Base-by-base conservation (phyloP, 2,113 vertebrate genomes). In the Gavialis gangeticus region DNA sequence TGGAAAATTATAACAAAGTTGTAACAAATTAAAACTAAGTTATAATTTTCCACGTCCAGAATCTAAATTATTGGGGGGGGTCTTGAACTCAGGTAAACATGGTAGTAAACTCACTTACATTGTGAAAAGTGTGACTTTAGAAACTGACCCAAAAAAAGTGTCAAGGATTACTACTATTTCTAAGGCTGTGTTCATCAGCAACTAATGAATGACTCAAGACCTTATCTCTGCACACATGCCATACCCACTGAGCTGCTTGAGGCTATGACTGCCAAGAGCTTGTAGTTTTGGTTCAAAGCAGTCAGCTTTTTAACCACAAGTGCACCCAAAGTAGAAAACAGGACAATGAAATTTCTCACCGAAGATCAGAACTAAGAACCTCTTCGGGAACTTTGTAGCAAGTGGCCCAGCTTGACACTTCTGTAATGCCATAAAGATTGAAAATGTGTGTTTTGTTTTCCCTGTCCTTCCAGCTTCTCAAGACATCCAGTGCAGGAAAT, bases 381-480 rank as follows among this genome's bases (percentile, higher is more conserved):
- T 97, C 96, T 90, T 99, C 98, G 69, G 99, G 98, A 90, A 99
- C 96, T 96, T 88, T 97, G 94, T 98, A 99, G 82, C 96, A 99
- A 80, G 97, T 98, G 16, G 99, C 99, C 99, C 99, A 99, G 96
- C 99, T 99, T 88, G 99, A 99, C 62, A 99, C 99, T 91, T 99
- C 99, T 10, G 99, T 99, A 89, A 99, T 98, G 59, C 99, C 99
- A 58, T 99, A 99, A 64, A 99, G 94, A 96, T 99, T 99, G 97
- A 98, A 99, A 91, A 99, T 97, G 7, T 92, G 92, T 11, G 99
- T 99, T 96, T 94, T 97, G 93, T 99, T 99, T 84, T 98, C 98
- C 89, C 98, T 17, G 66, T 97, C 98, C 93, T 97, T 99, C 99
- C 99, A 99, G 94, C 97, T 98, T 84, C 94, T 98, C 89, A 99